A percentile compares a stretch with the other conserved stretches of the same genome.
Evolutionary conservation across 2,113 vertebrate genomes (phyloP).

Genomic region (Boulengeromyrus knoepffleri): DNA sequence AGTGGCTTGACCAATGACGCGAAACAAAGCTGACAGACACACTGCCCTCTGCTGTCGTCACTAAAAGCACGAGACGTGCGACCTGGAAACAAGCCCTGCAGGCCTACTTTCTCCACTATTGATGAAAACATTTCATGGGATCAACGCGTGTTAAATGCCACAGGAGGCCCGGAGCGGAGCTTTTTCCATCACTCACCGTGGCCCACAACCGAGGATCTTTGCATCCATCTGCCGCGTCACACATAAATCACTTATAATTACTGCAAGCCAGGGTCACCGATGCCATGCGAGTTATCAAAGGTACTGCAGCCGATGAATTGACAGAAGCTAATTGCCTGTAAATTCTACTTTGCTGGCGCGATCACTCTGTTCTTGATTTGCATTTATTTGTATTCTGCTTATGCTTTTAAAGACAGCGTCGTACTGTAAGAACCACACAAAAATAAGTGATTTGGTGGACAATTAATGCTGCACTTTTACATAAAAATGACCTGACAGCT

Average conservation of each 20-base stretch:
- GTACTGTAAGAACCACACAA: background rate
- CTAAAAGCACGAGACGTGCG: too few species aligned
- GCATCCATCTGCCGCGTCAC: background rate
- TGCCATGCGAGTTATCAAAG: background rate
- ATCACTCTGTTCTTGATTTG: background rate
- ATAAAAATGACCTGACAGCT: background rate
- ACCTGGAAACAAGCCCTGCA: background rate
- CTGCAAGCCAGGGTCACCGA: background rate
- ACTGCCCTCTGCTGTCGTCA: background rate
- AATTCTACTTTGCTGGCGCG: background rate
- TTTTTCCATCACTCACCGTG: background rate
- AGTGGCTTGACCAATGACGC: background rate
- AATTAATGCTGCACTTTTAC: background rate
- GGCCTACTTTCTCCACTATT: background rate
- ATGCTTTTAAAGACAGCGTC: background rate
- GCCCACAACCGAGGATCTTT: background rate
- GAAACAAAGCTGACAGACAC: background rate
- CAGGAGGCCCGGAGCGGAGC: too few species aligned
- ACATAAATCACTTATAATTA: constrained; percentile 1
- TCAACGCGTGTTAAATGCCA: background rate
- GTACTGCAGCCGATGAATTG: background rate
- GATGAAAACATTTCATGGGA: background rate
- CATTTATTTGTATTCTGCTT: background rate
- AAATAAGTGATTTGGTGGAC: background rate
- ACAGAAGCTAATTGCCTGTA: background rate